A percentile compares a stretch with the other conserved stretches of the same genome.
Evolutionary conservation across 2,797 vertebrate genomes (phyloP).

Genomic region (Amblyraja radiata): DNA sequence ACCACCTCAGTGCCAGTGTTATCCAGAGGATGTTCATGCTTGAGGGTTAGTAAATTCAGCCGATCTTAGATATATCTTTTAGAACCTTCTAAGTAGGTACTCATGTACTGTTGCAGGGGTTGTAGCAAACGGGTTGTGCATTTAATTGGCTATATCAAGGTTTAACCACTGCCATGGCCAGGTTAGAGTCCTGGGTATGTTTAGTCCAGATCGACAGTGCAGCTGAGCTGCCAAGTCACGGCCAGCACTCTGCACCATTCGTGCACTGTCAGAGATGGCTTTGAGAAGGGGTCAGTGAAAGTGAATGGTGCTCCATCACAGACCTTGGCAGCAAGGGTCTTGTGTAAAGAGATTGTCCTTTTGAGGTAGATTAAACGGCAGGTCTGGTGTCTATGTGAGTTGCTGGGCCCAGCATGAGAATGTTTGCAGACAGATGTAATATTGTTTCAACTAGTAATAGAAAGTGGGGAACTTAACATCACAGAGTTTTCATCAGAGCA

Average conservation of each 20-base stretch:
- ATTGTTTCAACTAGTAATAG: neutral
- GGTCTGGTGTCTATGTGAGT: neutral
- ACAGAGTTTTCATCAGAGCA: neutral
- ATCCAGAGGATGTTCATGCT: neutral
- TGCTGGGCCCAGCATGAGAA: neutral
- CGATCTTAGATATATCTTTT: neutral
- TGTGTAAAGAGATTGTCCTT: neutral
- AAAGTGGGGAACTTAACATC: neutral
- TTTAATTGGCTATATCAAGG: neutral
- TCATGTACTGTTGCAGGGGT: neutral
- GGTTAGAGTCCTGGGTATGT: neutral
- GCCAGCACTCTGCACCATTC: neutral
- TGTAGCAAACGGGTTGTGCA: neutral
- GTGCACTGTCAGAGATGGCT: neutral
- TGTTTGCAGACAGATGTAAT: neutral
- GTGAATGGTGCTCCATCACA: too few species aligned
- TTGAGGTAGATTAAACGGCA: neutral
- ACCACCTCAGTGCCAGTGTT: neutral
- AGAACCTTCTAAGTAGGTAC: neutral
- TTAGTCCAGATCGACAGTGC: too few species aligned
- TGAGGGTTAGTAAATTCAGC: neutral
- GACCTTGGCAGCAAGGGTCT: neutral
- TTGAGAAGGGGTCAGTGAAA: neutral
- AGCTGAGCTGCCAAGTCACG: neutral
- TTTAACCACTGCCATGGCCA: neutral